Base-by-base conservation (phyloP, 2,888 invertebrate species). In the Prenolepis imparis region DNA sequence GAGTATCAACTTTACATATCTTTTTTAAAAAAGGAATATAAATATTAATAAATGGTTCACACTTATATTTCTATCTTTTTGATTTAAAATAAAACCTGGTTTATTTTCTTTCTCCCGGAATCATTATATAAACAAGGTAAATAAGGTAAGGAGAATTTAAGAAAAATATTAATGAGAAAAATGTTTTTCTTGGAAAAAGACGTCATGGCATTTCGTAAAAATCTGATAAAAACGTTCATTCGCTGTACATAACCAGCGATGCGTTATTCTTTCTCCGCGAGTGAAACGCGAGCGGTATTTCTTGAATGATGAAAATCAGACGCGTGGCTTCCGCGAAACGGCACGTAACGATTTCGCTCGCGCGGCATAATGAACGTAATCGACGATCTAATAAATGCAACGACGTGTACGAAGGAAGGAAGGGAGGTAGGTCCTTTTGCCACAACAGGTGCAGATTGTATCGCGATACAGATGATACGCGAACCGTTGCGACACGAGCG, bases 371-470 rank as follows among this genome's bases (percentile, higher is more conserved):
- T 82, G 85, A 90, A 72, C 83, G 75, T 86, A 89, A 88, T 89
- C 90, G 84, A 36, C 88, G 83, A 89, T 90, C 87, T 87, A 90
- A 89, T 90, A 88, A 90, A 84, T 68, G 86, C 84, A 85, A 86
- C 83, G 87, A 83, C 85, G 82, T 73, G 55, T 64, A 28, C 28
- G 28, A 28, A 28, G 28, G 78, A n/a, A 39, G 73, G 85, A 84
- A 75, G 84, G 84, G 55, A n/a, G 52, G 21, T 3, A 12, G 28
- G 59, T 72, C 72, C 59, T 84, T 83, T 84, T 61, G 81, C 74
- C 48, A 86, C 73, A 89, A 90, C 89, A 88, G 87, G 86, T 86
- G 89, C 83, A 87, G 90, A 90, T 90, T 84, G 86, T 88, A 90
- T 90, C 90, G 84, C n/a, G 24, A 83, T 70, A 88, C 86, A 89